Evolutionary conservation across 2,888 invertebrate species (phyloP).

Genomic region (Dorcus parallelipipedus): DNA sequence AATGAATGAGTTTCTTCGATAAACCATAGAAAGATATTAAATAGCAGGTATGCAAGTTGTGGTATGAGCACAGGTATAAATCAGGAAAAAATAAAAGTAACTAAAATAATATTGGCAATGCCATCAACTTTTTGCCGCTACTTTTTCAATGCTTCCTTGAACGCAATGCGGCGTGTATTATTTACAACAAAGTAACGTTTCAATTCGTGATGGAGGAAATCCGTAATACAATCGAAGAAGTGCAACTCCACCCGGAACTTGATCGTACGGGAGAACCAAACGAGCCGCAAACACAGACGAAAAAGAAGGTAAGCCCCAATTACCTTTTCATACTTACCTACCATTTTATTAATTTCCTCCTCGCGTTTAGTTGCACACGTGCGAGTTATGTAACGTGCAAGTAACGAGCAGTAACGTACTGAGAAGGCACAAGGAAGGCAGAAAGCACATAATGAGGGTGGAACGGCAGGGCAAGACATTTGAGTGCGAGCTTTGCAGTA

Average conservation of each 20-base stretch:
- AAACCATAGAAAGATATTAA: no score
- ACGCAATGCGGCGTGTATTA: no score
- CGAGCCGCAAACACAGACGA: constrained; percentile 10
- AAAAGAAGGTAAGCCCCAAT: constrained; percentile 16
- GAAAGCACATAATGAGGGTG: constrained; percentile 42
- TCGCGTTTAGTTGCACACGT: constrained; percentile 33
- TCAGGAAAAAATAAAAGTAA: no score
- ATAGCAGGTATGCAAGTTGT: no score
- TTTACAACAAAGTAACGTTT: no score
- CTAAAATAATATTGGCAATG: no score
- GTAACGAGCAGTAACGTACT: constrained; percentile 45
- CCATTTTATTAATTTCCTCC: constrained; percentile 3
- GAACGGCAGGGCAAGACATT: constrained; percentile 44
- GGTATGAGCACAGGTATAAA: no score
- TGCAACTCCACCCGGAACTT: constrained; percentile 14
- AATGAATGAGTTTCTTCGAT: no score
- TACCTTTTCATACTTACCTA: not conserved
- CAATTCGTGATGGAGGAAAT: constrained; percentile 10
- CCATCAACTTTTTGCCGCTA: no score
- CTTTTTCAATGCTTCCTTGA: no score
- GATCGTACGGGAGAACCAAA: not conserved
- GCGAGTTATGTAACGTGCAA: constrained; percentile 44
- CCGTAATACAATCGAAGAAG: constrained; percentile 20
- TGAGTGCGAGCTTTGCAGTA: constrained; percentile 43
- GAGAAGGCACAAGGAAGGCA: constrained; percentile 44